Base-by-base conservation (phyloP, 2,888 invertebrate genomes). In the Mesorhabditis belari region DNA sequence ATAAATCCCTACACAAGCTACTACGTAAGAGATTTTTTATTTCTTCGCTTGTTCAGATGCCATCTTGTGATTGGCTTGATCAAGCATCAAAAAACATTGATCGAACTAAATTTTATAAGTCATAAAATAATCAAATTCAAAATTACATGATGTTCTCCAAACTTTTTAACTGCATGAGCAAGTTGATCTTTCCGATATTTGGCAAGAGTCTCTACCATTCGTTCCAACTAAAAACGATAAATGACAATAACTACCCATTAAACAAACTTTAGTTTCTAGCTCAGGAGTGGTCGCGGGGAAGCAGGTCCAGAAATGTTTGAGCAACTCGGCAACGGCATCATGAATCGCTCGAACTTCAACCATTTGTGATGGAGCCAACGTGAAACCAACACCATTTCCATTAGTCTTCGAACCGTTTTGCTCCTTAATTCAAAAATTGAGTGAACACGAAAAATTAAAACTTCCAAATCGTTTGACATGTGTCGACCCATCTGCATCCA, bases 231-330 rank as follows among this genome's bases (percentile, higher is more conserved):
- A 61, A 62, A 59, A 19, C 23, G 54, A 23, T 24, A 21, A 26
- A 17, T 35, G n/a, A 17, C 44, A 12, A 28, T 4, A 56, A n/a
- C 6, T 24, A n/a, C 21, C 12, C 6, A 4, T n/a, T n/a, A 4
- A n/a, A n/a, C 57, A 21, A 66, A 84, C 84, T 81, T 86, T 86
- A 24, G 88, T 88, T 81, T 91, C 90, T 44, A 89, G 83, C 58
- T 87, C 87, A 23, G 88, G 85, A 2, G 88, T 87, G 0, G 88
- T 88, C 0, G 88, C 88, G 2, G 88, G 88, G 85, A 96, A 94
- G 82, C 93, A 90, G 52, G 88, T 86, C 95, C 96, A 98, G 84
- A 96, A 90, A 83, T 95, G 94, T 63, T 90, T 87, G 17, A 95
- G 84, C 63, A 98, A 83, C 84, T 96, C 96, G 65, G 90, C 88